Evolutionary conservation across 2,888 invertebrate species (phyloP).

Genomic region (Hesperia comma): DNA sequence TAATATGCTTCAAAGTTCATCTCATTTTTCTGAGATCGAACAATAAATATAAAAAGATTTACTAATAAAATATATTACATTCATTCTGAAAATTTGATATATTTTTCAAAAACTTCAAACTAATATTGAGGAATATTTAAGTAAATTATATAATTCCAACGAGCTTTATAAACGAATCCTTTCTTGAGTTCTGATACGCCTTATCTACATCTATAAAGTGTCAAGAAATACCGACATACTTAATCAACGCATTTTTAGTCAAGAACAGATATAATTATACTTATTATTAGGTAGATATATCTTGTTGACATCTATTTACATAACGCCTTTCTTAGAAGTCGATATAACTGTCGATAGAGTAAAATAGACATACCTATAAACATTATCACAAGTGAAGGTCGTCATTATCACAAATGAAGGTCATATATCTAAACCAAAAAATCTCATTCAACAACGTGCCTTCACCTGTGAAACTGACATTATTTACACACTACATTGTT

Average conservation of each 20-base stretch:
- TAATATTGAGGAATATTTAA: neutral
- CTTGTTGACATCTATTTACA: neutral
- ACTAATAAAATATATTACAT: constrained; percentile 1
- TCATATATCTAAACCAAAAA: neutral
- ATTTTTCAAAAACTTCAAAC: neutral
- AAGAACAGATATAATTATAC: no score
- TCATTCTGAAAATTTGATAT: neutral
- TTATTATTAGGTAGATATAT: neutral
- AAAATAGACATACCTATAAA: neutral
- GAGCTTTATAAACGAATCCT: no score
- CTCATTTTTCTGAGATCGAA: neutral
- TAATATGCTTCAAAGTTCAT: neutral
- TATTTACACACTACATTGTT: neutral
- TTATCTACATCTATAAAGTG: no score
- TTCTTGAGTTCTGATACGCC: no score
- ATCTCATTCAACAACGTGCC: neutral
- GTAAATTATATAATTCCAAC: no score
- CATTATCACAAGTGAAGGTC: neutral
- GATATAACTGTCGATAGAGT: neutral
- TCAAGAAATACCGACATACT: no score
- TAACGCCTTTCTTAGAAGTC: neutral
- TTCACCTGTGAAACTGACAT: neutral
- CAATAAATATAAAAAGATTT: neutral
- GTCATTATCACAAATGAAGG: no score
- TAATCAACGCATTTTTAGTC: no score